A percentile compares a stretch with the other conserved stretches of the same genome.
Evolutionary conservation across 1,140 invertebrate genomes (phyloP).

Genomic region (Plodia interpunctella): DNA sequence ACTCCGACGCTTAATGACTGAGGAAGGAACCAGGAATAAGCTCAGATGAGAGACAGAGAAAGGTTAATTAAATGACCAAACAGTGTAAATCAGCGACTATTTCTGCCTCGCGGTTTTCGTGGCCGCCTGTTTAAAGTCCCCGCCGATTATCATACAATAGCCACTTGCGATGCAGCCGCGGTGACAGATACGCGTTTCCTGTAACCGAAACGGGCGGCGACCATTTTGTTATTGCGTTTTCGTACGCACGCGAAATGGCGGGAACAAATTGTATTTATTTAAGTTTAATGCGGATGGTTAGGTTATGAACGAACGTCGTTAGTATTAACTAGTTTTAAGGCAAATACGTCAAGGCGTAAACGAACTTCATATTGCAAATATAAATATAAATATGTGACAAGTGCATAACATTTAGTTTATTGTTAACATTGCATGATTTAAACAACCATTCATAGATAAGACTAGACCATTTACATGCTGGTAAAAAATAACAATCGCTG

Average conservation of each 20-base stretch:
- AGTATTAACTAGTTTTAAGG: background rate
- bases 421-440: too few species aligned
- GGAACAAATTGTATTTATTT: conserved; percentile 14
- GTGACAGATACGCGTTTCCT: conserved; percentile 73
- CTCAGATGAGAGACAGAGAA: too few species aligned
- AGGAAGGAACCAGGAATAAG: too few species aligned
- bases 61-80: too few species aligned
- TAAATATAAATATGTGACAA: too few species aligned
- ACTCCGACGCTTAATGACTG: too few species aligned
- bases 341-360: too few species aligned
- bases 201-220: conserved; percentile 57
- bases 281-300: conserved; percentile 19
- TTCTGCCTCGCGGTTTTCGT: conserved; percentile 26
- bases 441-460: too few species aligned
- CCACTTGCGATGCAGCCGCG: conserved; percentile 64
- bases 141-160: conserved; percentile 73
- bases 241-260: conserved; percentile 52
- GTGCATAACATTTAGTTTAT: too few species aligned
- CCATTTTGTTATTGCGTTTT: conserved; percentile 57
- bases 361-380: too few species aligned
- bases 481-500: too few species aligned
- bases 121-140: conserved; percentile 57
- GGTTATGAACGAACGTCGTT: conserved; percentile 11
- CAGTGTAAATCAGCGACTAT: background rate
- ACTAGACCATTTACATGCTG: too few species aligned